These are phyloP conservation scores for Oceanodroma tethys DNA, from an alignment of 2,113 vertebrate genomes.

Conservation along the genomic window DNA sequence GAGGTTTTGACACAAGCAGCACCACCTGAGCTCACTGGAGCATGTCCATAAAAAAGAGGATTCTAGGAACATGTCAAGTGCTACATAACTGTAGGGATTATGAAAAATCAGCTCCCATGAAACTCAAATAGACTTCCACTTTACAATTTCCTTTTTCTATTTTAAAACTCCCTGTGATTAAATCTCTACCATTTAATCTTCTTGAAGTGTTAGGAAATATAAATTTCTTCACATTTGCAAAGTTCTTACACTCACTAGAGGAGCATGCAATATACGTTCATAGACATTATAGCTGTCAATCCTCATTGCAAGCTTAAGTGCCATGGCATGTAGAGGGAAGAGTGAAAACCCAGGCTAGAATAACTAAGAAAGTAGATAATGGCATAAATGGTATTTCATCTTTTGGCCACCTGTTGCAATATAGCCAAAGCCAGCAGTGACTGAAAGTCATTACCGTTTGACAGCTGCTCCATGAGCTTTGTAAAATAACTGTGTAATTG, in stretches of 20 bases:
- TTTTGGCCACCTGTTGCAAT: constrained; percentile 35
- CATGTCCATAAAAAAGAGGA: background rate
- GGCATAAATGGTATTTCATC: background rate
- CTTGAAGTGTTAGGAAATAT: background rate
- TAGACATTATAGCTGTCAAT: background rate
- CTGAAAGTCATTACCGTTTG: constrained; percentile 32
- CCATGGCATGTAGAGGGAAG: background rate
- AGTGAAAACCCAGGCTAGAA: background rate
- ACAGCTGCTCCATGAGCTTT: constrained; percentile 46
- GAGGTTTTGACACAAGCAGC: background rate
- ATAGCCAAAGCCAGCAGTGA: background rate
- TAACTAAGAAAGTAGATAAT: background rate
- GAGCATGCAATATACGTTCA: background rate
- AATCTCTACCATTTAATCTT: background rate
- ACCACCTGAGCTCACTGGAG: background rate
- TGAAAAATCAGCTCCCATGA: background rate
- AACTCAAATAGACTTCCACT: background rate
- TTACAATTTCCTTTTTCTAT: background rate
- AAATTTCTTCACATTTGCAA: background rate
- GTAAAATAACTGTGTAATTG: constrained; percentile 38
- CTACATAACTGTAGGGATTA: background rate
- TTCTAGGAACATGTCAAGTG: background rate
- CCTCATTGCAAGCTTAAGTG: background rate
- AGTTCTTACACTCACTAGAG: background rate
- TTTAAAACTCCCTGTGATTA: background rate